Evolutionary conservation across 1,140 invertebrate species (phyloP), one percentile per base, ranked within the genome.

Genomic region (Papilio polyxenes): DNA sequence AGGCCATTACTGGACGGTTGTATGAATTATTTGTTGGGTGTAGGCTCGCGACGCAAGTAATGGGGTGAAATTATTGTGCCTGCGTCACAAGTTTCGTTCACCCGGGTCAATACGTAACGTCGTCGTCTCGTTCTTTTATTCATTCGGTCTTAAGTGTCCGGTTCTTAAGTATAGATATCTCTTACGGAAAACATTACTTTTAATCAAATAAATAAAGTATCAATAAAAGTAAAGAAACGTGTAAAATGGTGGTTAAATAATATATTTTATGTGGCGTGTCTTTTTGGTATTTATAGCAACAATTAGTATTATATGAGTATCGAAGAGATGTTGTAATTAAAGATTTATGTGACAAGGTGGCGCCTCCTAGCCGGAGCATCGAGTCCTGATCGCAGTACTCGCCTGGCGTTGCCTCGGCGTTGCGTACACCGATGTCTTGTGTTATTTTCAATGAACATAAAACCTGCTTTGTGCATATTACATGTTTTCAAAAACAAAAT

Each of bases 21-120:
- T 92, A 92, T 94, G 91, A 94, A 94, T 93, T 94, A 94, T 94
- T 94, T 89, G 91, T 90, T 87, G 88, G 86, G 82, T 80, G 85
- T 80, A 85, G 85, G 88, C 91, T 92, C 89, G 92, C 89, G 88
- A 92, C 87, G 84, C 81, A 83, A 82, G 85, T 90, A 90, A 90
- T 90, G 84, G 87, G 87, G 86, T 88, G 80, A 88, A 92, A 91
- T 92, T 90, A 90, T 89, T 88, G 83, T 88, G 83, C 83, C 56
- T 87, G 84, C 86, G 87, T 86, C 86, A 89, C 83, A 49, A 75
- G 37, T 83, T 80, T 49, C 53, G 79, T 72, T 59, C 69, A 78
- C 74, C 72, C 59, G 17, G 80, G 59, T 72, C 40, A 40, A 49
- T 37, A 48, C 23, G 37, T 48, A 72, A 75, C 75, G 80, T 85